Conservation (phyloP, 1,140 invertebrate genomes). For the Drosophila santomea region DNA sequence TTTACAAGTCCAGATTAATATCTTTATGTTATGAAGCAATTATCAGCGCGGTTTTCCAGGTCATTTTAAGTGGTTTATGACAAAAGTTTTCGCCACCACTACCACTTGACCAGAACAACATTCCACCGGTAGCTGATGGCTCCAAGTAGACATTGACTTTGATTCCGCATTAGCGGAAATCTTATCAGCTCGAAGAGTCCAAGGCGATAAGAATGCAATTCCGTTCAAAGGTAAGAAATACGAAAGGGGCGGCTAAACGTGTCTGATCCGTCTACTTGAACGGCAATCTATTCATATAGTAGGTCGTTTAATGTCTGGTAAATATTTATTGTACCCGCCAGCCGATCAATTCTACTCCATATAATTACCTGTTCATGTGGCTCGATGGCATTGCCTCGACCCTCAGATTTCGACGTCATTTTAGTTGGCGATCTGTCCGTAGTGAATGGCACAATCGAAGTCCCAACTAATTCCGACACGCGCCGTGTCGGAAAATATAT, state of each 20-base stretch:
- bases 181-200: conserved; percentile 58
- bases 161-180: conserved; percentile 49
- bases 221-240: conserved; percentile 43
- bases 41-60: not conserved
- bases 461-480: conserved; percentile 42
- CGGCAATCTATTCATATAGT: conserved; percentile 29
- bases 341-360: not conserved
- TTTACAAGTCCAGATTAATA: not conserved
- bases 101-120: not conserved
- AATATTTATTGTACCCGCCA: conserved; percentile 36
- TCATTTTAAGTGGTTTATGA: not conserved
- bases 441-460: conserved; percentile 29
- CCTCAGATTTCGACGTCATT: conserved; percentile 39
- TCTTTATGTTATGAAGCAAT: not conserved
- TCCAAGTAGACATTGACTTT: conserved; percentile 56
- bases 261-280: conserved; percentile 18
- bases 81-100: not conserved
- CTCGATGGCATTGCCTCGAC: conserved; percentile 27
- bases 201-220: conserved; percentile 59
- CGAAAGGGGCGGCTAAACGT: conserved; percentile 1
- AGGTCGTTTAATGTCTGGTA: conserved; percentile 27
- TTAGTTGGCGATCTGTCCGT: conserved; percentile 16
- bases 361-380: conserved; percentile 62
- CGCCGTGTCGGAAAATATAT: conserved; percentile 33
- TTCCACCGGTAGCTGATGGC: conserved; percentile 37